Base-by-base conservation (phyloP, 2,888 invertebrate species). In the Agrypnus murinus region DNA sequence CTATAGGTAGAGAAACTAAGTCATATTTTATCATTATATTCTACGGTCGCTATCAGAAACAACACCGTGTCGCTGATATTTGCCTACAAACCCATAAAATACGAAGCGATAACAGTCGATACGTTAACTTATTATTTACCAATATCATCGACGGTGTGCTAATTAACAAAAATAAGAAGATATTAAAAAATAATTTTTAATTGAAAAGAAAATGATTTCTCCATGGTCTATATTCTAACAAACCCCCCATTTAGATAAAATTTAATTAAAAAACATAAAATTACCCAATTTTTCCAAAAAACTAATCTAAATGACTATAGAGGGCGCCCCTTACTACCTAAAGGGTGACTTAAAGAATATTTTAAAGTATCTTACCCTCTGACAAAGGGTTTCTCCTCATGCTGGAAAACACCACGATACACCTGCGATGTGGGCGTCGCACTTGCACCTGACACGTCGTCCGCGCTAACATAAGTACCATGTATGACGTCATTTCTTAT, bases 381-480 rank as follows among this genome's bases (percentile, higher is more conserved):
- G 6, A 7, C 14, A 10, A 34, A 15, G 58, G 58, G 58, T 38
- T 43, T 10, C 58, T 58, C 43, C 25, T 9, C 5, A 31, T 12
- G 17, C 12, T 10, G 15, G 36, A 19, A 60, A 45, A 34, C 36
- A 48, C 43, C 25, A 45, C 19, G 65, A 50, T 50, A 58, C 63
- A 71, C 59, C 60, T 57, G 25, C 48, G 68, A 65, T 74, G 78
- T 79, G 77, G 79, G 79, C 77, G 80, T 79, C 78, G 75, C 78
- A 82, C 81, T 80, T 82, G 79, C 79, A 80, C 77, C 77, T 81
- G 81, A 82, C 82, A 82, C 82, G 82, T 82, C 78, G 78, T 74
- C 65, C 76, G 76, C 77, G 72, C 77, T 78, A 78, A 77, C 81
- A 82, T 83, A 82, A 83, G 81, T 81, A 81, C 80, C 60, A 59